A percentile compares a stretch with the other conserved stretches of the same genome.
Evolutionary conservation across 2,888 invertebrate genomes (phyloP).

Genomic region (Linyphia triangularis): DNA sequence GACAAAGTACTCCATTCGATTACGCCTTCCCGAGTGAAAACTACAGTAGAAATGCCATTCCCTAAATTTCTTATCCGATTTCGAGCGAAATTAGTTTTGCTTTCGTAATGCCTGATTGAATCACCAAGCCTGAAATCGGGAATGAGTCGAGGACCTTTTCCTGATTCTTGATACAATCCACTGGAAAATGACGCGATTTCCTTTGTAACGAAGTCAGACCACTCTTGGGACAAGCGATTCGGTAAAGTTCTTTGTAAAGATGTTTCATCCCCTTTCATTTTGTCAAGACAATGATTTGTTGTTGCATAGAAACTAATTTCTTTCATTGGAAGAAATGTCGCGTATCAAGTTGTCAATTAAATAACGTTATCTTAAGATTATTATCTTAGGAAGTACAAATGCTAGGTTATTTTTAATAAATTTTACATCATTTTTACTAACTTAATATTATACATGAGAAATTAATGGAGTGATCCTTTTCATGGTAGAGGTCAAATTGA

Average conservation of each 20-base stretch:
- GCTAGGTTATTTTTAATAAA: too few species aligned
- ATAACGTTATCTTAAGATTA: background rate
- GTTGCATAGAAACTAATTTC: background rate
- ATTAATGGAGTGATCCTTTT: too few species aligned
- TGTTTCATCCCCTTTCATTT: background rate
- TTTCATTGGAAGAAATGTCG: background rate
- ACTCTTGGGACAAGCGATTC: background rate
- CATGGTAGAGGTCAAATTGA: too few species aligned
- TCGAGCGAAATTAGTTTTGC: constrained; percentile 50
- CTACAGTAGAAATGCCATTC: background rate
- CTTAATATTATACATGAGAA: too few species aligned
- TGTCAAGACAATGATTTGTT: background rate
- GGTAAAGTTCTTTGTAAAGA: background rate
- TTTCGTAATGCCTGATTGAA: constrained; percentile 46
- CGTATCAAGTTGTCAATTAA: background rate
- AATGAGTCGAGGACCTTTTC: background rate
- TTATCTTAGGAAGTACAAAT: too few species aligned
- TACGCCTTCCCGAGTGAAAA: background rate
- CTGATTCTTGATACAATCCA: background rate
- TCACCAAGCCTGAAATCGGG: background rate
- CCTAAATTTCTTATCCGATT: constrained; percentile 44
- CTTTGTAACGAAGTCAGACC: constrained; percentile 37
- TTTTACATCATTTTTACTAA: too few species aligned
- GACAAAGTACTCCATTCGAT: constrained; percentile 1
- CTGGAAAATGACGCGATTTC: constrained; percentile 32